These are phyloP conservation scores for Thunnus maccoyii DNA, from an alignment of 2,113 vertebrate species.

Conservation along the genomic window DNA sequence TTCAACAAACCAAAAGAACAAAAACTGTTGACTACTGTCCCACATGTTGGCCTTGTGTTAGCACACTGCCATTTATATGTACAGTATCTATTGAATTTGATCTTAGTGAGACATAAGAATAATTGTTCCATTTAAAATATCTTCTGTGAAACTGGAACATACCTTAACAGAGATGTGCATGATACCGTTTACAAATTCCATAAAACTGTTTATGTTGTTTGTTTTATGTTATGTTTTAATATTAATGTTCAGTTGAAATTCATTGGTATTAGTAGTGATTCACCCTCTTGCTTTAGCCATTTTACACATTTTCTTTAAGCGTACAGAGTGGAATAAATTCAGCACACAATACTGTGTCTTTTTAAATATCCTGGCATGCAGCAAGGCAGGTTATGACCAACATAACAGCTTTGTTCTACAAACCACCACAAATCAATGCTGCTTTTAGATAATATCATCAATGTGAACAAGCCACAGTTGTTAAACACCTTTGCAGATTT, in stretches of 20 bases:
- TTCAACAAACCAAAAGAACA: constrained; percentile 2
- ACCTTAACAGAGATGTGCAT: constrained; percentile 36
- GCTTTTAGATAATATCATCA: background rate
- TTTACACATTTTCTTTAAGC: constrained; percentile 67
- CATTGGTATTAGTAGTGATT: constrained; percentile 62
- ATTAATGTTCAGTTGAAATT: constrained; percentile 66
- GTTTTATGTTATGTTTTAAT: constrained; percentile 63
- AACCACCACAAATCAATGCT: constrained; percentile 79
- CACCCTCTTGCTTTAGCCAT: constrained; percentile 76
- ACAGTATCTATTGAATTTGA: constrained; percentile 37
- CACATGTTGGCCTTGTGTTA: constrained; percentile 34
- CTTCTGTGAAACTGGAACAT: constrained; percentile 32
- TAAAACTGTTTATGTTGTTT: constrained; percentile 46
- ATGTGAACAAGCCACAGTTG: background rate
- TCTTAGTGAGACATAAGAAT: constrained; percentile 16
- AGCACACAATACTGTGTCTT: constrained; percentile 46
- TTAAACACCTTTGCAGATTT: background rate
- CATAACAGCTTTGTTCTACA: constrained; percentile 70
- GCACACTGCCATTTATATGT: constrained; percentile 31
- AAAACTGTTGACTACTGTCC: constrained; percentile 11
- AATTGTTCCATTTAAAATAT: constrained; percentile 37
- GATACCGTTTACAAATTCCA: constrained; percentile 31
- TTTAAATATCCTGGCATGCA: constrained; percentile 55
- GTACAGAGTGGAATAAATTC: constrained; percentile 47
- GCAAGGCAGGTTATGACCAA: constrained; percentile 64